Evolutionary conservation across 2,797 vertebrate genomes (phyloP), one percentile per base, ranked within the genome.

Genomic region (Acanthurus lineatus): DNA sequence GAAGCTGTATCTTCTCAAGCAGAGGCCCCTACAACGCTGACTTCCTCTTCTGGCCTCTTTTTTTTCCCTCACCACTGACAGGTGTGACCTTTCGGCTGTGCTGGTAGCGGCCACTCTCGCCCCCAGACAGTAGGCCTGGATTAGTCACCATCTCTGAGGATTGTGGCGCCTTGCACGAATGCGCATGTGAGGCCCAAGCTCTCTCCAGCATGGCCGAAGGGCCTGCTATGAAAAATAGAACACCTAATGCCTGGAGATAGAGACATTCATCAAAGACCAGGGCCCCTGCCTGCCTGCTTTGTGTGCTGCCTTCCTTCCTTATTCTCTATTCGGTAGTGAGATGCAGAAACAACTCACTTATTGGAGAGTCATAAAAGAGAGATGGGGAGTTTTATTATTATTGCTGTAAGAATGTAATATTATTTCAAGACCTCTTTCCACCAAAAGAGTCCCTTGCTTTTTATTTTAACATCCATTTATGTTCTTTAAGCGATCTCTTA

Each of bases 231-330:
- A 95, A 94, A 96, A 94, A 95, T 95, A 94, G 93, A 94, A 93
- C 91, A 91, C 90, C 91, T 95, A 95, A 95, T 94, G 94, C 94
- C 91, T 87, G 86, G 78, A 94, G 95, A 95, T 91, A 93, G 94
- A 94, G 89, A 92, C 95, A 95, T 96, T 95, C 90, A 96, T 96
- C 95, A 96, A 91, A 90, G 82, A 89, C 69, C 72, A 60, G 84
- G 76, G 77, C 76, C 83, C 77, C 81, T 83, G 89, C 88, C 85
- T 86, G 88, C 77, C 75, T 86, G 81, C 85, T 90, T 88, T 91
- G 90, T 89, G 85, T 78, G 86, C 74, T 77, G 86, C 89, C 77
- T 89, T 84, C 66, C 85, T 61, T 85, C 62, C 83, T 84, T 71
- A 80, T 82, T 91, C 88, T 88, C 87, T 69, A 77, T 86, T 89